These are phyloP conservation scores for Pantherophis guttatus DNA, from an alignment of 2,113 vertebrate species.

Conservation along the genomic window DNA sequence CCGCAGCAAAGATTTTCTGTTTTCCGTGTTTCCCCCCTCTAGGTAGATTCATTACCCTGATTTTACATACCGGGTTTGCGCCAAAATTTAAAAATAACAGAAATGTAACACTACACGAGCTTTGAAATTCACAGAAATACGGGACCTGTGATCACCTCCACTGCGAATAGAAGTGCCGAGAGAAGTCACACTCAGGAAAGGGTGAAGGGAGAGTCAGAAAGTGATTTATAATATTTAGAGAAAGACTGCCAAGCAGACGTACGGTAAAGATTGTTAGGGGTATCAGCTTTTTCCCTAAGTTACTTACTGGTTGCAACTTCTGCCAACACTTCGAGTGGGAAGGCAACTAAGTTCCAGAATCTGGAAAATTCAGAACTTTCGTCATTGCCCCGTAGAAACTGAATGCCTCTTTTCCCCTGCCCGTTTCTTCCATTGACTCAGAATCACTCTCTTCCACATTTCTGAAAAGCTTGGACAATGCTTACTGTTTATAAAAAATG, in stretches of 20 bases:
- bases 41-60: background rate
- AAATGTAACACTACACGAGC: background rate
- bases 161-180: background rate
- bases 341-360: slow-evolving; percentile 17
- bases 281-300: background rate
- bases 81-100: background rate
- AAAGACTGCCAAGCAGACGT: background rate
- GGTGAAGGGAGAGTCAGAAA: background rate
- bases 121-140: background rate
- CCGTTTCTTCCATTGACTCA: background rate
- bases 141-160: background rate
- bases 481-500: background rate
- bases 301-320: slow-evolving; percentile 24
- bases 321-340: background rate
- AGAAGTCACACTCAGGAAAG: background rate
- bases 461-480: background rate
- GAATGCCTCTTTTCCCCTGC: background rate
- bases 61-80: background rate
- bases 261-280: background rate
- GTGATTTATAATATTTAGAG: background rate
- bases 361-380: slow-evolving; percentile 19
- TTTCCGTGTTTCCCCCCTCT: background rate
- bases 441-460: background rate
- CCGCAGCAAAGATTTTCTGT: background rate
- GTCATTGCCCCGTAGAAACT: background rate